Percentiles rank a stretch among this genome's conserved stretches.
Evolutionary conservation across 2,888 invertebrate genomes (phyloP).

Genomic region (Lymantria dispar): DNA sequence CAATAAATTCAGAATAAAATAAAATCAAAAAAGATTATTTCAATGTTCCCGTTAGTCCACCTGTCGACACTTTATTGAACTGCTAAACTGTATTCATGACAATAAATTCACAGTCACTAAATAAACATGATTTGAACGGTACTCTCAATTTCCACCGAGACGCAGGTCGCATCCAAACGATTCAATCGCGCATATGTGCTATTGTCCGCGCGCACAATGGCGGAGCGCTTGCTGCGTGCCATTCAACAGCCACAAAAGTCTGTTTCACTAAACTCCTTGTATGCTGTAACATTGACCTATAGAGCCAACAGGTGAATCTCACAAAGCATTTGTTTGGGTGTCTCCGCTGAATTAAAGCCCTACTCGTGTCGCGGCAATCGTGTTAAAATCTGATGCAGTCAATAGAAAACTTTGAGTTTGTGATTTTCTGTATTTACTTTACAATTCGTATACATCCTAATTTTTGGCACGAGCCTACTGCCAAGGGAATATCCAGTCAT

Average conservation of each 20-base stretch:
- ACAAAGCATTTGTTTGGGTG: slow-evolving; percentile 77
- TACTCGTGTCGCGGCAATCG: slow-evolving; percentile 28
- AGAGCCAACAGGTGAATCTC: slow-evolving; percentile 77
- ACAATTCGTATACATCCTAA: too few relatives aligned
- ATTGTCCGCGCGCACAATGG: slow-evolving; percentile 69
- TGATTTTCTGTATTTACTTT: not conserved
- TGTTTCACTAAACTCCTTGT: slow-evolving; percentile 77
- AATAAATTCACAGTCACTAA: slow-evolving; percentile 29
- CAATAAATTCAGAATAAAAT: too few relatives aligned
- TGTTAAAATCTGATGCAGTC: slow-evolving; percentile 33
- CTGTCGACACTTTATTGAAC: too few relatives aligned
- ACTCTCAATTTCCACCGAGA: slow-evolving; percentile 70
- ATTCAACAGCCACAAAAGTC: slow-evolving; percentile 74
- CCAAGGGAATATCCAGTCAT: too few relatives aligned
- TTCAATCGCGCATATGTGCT: slow-evolving; percentile 72
- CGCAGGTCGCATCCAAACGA: slow-evolving; percentile 61
- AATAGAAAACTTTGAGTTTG: slow-evolving; percentile 32
- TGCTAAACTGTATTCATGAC: too few relatives aligned
- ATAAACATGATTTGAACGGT: slow-evolving; percentile 39
- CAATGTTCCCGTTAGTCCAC: too few relatives aligned
- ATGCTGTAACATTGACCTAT: slow-evolving; percentile 76
- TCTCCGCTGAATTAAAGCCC: slow-evolving; percentile 61
- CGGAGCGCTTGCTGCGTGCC: slow-evolving; percentile 52
- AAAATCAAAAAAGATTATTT: too few relatives aligned
- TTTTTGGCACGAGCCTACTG: too few relatives aligned